Evolutionary conservation across 2,113 vertebrate genomes (phyloP).

Genomic region (Thryonomys swinderianus): DNA sequence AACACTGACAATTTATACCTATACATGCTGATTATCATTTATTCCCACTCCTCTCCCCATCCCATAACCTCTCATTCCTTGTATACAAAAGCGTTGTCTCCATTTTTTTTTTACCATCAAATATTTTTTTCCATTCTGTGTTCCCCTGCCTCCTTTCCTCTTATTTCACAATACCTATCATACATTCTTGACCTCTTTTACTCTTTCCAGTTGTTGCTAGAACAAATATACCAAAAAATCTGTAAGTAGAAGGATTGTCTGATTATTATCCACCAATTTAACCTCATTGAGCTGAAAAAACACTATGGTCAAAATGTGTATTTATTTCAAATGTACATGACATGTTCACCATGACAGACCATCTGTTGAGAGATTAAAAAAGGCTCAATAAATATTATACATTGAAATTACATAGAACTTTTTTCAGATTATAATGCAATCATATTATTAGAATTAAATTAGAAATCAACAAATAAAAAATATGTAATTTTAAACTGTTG

Average conservation of each 20-base stretch:
- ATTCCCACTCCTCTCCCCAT: too few species aligned
- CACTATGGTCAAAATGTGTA: background rate
- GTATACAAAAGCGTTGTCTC: too few species aligned
- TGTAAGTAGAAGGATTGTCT: background rate
- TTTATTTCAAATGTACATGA: background rate
- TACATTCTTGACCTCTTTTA: too few species aligned
- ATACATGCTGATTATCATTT: too few species aligned
- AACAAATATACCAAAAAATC: background rate
- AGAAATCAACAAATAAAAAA: background rate
- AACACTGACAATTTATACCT: too few species aligned
- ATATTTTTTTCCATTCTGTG: too few species aligned
- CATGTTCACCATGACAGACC: background rate
- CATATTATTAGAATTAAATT: slow-evolving; percentile 36
- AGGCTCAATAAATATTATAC: background rate
- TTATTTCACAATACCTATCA: too few species aligned
- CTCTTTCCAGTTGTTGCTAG: background rate
- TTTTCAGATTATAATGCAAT: background rate
- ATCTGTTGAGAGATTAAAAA: slow-evolving; percentile 35
- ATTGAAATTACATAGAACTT: background rate
- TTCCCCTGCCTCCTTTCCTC: too few species aligned
- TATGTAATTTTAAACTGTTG: background rate
- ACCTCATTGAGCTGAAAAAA: background rate
- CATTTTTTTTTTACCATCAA: too few species aligned
- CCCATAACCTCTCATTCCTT: too few species aligned
- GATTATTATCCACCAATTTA: background rate